Evolutionary conservation across 2,888 invertebrate species (phyloP).

Genomic region (Ennomos fuscantarius): DNA sequence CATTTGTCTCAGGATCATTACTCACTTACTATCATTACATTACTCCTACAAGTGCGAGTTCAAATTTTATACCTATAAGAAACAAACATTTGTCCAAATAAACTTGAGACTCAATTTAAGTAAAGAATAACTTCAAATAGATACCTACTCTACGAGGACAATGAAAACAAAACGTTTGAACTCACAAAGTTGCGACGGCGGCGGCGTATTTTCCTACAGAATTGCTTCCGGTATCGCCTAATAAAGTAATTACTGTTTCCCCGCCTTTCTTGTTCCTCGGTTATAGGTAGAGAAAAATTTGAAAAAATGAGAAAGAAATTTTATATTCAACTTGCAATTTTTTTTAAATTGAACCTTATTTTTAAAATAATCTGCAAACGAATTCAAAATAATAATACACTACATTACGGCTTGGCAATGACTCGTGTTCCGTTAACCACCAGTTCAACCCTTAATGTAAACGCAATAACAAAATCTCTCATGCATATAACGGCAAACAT

Average conservation of each 20-base stretch:
- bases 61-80: no score
- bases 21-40: no score
- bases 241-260: constrained; percentile 71
- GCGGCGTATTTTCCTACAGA: constrained; percentile 54
- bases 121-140: no score
- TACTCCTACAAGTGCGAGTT: no score
- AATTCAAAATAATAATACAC: not conserved
- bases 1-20: no score
- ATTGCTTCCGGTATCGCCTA: constrained; percentile 64
- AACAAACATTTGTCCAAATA: no score
- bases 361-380: no score
- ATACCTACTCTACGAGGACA: no score
- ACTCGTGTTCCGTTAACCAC: constrained; percentile 31
- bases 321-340: no score
- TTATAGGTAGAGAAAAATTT: constrained; percentile 13
- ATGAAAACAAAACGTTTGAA: constrained; percentile 20
- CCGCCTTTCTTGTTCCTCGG: not conserved
- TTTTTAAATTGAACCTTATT: no score
- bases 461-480: constrained; percentile 14
- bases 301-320: no score
- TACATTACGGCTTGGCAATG: constrained; percentile 1
- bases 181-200: constrained; percentile 44
- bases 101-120: no score
- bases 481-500: constrained; percentile 17
- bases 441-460: constrained; percentile 32